Evolutionary conservation across 2,888 invertebrate genomes (phyloP), one percentile per base, ranked within the genome.

Genomic region (Acanthosepion pharaonis): DNA sequence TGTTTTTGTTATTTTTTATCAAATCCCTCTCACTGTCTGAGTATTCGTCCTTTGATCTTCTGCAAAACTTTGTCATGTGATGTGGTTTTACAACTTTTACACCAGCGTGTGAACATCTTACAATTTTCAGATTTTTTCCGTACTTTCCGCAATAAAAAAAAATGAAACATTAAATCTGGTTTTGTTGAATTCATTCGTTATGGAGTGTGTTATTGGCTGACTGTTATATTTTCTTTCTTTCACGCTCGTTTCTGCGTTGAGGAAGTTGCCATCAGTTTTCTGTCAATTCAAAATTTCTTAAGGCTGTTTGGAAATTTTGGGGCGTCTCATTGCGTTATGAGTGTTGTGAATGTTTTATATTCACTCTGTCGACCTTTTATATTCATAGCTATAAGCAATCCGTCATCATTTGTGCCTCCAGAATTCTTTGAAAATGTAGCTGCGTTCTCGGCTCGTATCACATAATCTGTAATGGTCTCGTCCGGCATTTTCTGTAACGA

Each of bases 401-500:
- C 94, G 53, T 95, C 95, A 92, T 59, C 95, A 5, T 94, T 93
- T 53, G 93, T 95, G 59, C 94, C 95, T 20, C 94, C 94, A 18
- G 94, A 93, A 42, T 28, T 64, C 42, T 91, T 91, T 59, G 95
- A 59, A n/a, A 78, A 23, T n/a, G 92, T 91, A 20, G 95, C 94
- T 91, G 94, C 94, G 18, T 94, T 95, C 92, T 95, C 95, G 3
- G 94, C 95, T n/a, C 94, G 53, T 25, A 95, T 95, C 8, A 95
- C 42, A 78, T 95, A 95, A 91, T 95, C 95, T 25, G 95, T 95
- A n/a, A 95, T 94, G 0, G 94, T 51, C 42, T 95, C 95, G 18
- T n/a, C 53, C 23, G 91, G 8, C 3, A 28, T 23, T 51, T 94
- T 95, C 18, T 25, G 33, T 9, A 95, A 92, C 23, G 95, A 95